These are phyloP conservation scores for Tipula vernalis DNA, from an alignment of 2,888 invertebrate species.

Conservation along the genomic window DNA sequence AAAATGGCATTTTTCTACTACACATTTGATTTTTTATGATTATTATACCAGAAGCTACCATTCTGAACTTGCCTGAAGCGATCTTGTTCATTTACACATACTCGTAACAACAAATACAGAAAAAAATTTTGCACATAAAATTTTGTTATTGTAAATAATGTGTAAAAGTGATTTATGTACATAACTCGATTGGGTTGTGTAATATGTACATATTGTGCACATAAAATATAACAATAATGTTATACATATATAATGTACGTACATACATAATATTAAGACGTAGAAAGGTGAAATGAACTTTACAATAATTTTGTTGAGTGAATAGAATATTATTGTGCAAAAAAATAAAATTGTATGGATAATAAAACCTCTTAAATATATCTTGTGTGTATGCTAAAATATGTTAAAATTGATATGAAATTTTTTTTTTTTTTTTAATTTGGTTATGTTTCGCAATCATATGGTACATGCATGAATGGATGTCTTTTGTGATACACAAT, in stretches of 20 bases:
- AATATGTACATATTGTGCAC: background rate
- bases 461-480: background rate
- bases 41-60: background rate
- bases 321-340: background rate
- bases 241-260: background rate
- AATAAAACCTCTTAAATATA: background rate
- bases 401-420: background rate
- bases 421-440: background rate
- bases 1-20: background rate
- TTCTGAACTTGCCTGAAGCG: background rate
- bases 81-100: background rate
- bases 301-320: background rate
- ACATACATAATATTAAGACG: background rate
- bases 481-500: background rate
- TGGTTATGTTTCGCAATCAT: background rate
- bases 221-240: background rate
- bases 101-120: background rate
- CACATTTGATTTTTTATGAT: background rate
- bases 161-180: background rate
- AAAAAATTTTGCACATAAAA: background rate
- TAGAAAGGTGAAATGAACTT: slow-evolving; percentile 4
- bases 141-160: background rate
- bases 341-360: background rate
- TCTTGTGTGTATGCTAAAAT: background rate
- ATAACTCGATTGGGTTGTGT: background rate